Percentiles rank a stretch among this genome's conserved stretches.
These are phyloP conservation scores for Hypsopygia costalis DNA, from an alignment of 2,888 invertebrate species.

Conservation along the genomic window DNA sequence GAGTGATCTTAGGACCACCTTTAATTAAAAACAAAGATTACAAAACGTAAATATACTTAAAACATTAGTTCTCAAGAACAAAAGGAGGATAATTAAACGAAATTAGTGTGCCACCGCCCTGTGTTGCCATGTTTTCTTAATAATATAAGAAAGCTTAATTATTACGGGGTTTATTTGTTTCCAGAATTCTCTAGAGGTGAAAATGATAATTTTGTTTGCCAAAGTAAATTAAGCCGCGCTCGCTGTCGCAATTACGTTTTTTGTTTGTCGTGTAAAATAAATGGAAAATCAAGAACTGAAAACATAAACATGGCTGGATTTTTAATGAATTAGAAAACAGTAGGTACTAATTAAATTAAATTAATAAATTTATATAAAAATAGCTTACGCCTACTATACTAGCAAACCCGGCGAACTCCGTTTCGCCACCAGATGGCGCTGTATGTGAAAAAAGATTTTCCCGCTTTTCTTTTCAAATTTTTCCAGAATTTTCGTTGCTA, in stretches of 20 bases:
- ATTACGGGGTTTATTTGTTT: not conserved
- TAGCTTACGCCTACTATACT: too few relatives aligned
- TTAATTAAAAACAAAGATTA: too few relatives aligned
- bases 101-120: not conserved
- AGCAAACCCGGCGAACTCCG: too few relatives aligned
- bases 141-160: not conserved
- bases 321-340: not conserved
- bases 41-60: too few relatives aligned
- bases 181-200: slow-evolving; percentile 1
- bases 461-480: too few relatives aligned
- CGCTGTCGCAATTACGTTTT: slow-evolving; percentile 2
- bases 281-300: not conserved
- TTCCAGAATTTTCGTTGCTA: too few relatives aligned
- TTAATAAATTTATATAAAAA: too few relatives aligned
- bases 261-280: slow-evolving; percentile 1
- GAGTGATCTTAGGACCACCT: too few relatives aligned
- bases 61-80: too few relatives aligned
- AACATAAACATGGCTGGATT: not conserved
- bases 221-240: not conserved
- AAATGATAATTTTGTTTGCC: slow-evolving; percentile 3
- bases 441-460: too few relatives aligned
- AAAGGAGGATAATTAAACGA: not conserved
- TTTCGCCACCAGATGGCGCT: too few relatives aligned
- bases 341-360: too few relatives aligned
- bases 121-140: not conserved